These are phyloP conservation scores for Falco columbarius DNA, from an alignment of 2,797 vertebrate species.

Conservation along the genomic window DNA sequence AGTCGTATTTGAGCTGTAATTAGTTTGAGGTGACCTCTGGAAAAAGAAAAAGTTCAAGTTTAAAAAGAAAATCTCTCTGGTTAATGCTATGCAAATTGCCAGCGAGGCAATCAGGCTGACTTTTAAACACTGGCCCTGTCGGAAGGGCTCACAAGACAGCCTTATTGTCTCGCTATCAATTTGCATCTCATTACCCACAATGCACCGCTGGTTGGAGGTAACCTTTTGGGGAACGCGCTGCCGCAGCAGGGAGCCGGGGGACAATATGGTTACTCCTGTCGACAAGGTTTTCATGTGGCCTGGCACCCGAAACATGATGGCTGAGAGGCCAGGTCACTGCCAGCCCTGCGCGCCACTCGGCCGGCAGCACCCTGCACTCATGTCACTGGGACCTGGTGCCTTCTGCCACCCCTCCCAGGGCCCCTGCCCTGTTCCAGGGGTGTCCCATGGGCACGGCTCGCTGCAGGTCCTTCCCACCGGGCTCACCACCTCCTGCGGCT, in stretches of 20 bases:
- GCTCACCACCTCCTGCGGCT: fast-evolving
- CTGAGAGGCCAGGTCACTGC: background rate
- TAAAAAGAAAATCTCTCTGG: constrained; percentile 75
- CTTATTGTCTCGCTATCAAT: constrained; percentile 82
- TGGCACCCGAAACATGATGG: fast-evolving
- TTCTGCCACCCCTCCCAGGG: background rate
- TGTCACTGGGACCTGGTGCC: background rate
- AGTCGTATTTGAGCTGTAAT: constrained; percentile 59
- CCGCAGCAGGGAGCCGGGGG: fast-evolving
- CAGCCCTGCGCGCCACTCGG: background rate
- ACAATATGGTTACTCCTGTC: background rate
- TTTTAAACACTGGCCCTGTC: constrained; percentile 76
- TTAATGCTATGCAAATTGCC: constrained; percentile 85
- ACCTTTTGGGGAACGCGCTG: constrained; percentile 6
- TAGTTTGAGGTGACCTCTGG: constrained; percentile 78
- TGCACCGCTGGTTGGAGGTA: constrained; percentile 59
- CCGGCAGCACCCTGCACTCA: fast-evolving
- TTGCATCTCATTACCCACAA: constrained; percentile 85
- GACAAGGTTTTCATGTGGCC: background rate
- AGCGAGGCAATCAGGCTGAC: constrained; percentile 82
- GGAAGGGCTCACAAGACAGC: constrained; percentile 71
- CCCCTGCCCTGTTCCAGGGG: fast-evolving
- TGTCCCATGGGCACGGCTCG: fast-evolving
- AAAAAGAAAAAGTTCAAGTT: constrained; percentile 63
- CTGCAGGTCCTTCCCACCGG: fast-evolving